Evolutionary conservation across 1,140 invertebrate species (phyloP), one percentile per base, ranked within the genome.

Genomic region (Pseudomyrmex pallidus): DNA sequence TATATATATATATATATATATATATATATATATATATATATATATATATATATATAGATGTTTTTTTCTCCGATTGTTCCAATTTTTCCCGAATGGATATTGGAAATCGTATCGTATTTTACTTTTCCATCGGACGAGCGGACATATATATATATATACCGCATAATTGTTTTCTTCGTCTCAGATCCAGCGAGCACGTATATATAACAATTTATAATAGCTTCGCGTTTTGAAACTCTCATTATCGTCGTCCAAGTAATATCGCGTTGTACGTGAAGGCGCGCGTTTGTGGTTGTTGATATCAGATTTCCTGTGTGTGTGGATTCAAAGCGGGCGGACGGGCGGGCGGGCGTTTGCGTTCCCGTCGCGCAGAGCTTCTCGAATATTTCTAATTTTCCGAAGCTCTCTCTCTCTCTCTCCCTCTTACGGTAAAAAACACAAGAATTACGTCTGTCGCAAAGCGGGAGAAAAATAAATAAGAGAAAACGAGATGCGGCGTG

Each of bases 361-460:
- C 10, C 15, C 46, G n/a, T 35, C 13, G 22, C 35, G 5, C 35
- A 35, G 17, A 57, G 20, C 54, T 64, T n/a, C 48, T 52, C 61
- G 46, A 66, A 76, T 76, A 76, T 66, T 76, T 76, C 74, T 76
- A 64, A 76, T 76, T 64, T 66, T 12, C 48, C 61, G 9, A 52
- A n/a, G 5, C 35, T 35, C 22, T 22, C 25, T 25, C 2, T 25
- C 25, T 25, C 25, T 25, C 25, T 25, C 22, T 25, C 25, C 3
- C 25, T 25, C 22, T 25, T 3, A 25, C 73, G 57, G 5, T 64
- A 35, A 64, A 15, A 15, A 0, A 64, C 48, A 54, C n/a, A 17
- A 46, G 62, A 48, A 76, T 76, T 66, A 76, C n/a, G 15, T 52
- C 15, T 52, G 63, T 50, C 5, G 15, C 22, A 7, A 7, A 76